Evolutionary conservation across 2,888 invertebrate genomes (phyloP).

Genomic region (Pseudococcus jackbeardsleyi): DNA sequence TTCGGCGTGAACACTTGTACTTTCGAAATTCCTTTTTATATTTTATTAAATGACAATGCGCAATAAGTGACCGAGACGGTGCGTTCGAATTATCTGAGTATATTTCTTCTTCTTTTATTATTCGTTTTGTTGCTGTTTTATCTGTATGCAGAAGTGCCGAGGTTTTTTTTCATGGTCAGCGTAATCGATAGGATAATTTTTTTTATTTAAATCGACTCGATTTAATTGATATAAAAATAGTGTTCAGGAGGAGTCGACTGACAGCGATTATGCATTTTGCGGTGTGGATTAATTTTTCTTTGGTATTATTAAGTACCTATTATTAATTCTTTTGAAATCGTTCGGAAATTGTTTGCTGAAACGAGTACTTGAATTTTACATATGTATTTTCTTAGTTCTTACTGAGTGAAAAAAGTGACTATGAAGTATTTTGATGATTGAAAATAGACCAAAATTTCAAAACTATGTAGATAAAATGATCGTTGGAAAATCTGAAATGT

Average conservation of each 20-base stretch:
- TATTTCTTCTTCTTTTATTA: not conserved
- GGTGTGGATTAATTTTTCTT: not conserved
- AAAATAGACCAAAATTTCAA: too few species aligned
- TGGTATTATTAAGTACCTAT: too few species aligned
- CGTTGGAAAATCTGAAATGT: too few species aligned
- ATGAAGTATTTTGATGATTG: too few species aligned
- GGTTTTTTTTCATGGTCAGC: not conserved
- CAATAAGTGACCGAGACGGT: constrained; percentile 16
- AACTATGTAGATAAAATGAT: too few species aligned
- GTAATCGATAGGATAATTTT: not conserved
- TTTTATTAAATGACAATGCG: constrained; percentile 2
- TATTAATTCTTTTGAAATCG: too few species aligned
- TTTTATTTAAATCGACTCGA: not conserved
- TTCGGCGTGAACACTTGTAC: constrained; percentile 3
- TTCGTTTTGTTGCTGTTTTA: not conserved
- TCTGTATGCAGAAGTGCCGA: not conserved
- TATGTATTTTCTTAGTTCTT: too few species aligned
- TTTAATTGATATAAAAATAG: not conserved
- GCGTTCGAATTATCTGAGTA: not conserved
- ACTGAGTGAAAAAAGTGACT: too few species aligned
- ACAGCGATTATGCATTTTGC: not conserved
- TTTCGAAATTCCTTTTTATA: constrained; percentile 8
- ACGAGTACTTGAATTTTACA: too few species aligned
- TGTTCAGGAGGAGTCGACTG: not conserved
- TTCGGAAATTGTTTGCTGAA: too few species aligned